Percentiles rank a stretch among this genome's conserved stretches.
Evolutionary conservation across 2,888 invertebrate species (phyloP).

Genomic region (Nemapogon koenigi): DNA sequence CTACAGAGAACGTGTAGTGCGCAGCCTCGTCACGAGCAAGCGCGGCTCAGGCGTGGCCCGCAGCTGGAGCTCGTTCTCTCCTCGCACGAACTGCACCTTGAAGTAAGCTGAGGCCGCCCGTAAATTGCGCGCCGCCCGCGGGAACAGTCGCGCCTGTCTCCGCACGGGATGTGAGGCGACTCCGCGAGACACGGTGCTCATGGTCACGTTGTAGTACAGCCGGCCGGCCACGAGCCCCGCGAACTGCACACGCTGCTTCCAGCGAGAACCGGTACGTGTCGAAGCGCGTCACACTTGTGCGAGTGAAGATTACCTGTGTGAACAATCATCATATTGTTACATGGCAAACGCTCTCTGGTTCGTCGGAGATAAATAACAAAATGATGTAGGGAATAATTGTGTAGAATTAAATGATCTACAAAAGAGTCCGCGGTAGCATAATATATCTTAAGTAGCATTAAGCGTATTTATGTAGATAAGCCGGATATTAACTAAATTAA

Average conservation of each 20-base stretch:
- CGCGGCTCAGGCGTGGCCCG: conserved; percentile 48
- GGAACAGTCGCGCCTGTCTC: not conserved
- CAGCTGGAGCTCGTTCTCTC: conserved; percentile 27
- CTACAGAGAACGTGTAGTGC: conserved; percentile 77
- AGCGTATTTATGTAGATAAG: too few species aligned
- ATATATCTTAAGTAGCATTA: too few species aligned
- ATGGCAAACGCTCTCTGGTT: too few species aligned
- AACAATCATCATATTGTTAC: too few species aligned
- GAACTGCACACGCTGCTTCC: not conserved
- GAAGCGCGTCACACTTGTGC: not conserved
- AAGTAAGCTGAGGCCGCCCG: conserved; percentile 86
- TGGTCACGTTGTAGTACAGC: conserved; percentile 50
- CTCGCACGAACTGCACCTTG: conserved; percentile 76
- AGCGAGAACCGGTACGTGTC: not conserved
- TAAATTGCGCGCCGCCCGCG: not conserved
- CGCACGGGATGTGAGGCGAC: conserved; percentile 18
- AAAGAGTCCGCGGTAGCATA: too few species aligned
- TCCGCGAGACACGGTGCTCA: conserved; percentile 55
- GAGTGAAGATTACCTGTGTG: too few species aligned
- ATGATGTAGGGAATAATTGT: too few species aligned
- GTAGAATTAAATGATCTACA: too few species aligned
- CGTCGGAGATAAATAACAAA: too few species aligned
- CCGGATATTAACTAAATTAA: too few species aligned
- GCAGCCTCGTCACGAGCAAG: conserved; percentile 25
- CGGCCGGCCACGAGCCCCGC: conserved; percentile 65